phyloP scores from a whole-genome alignment of 2,797 vertebrate species.

The Otolemur crassicaudatus region DNA sequence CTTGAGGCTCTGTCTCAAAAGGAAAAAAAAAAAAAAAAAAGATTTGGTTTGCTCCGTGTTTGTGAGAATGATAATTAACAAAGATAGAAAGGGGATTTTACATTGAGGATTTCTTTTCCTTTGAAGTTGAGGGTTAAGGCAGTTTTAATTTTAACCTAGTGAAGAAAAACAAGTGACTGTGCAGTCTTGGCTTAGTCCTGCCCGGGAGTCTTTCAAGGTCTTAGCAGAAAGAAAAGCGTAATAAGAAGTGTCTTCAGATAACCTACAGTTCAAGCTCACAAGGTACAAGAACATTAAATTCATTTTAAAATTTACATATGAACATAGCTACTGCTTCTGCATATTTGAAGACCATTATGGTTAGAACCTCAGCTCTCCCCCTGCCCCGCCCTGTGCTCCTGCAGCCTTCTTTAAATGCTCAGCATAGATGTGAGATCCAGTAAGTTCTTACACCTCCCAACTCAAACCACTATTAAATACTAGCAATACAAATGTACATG shows the following conservation, averaged over 20 bases:
- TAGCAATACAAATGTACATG: background rate
- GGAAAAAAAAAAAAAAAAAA: too few relatives aligned
- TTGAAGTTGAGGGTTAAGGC: background rate
- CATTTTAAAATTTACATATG: background rate
- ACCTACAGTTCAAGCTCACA: background rate
- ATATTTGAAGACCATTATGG: background rate
- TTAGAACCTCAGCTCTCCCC: background rate
- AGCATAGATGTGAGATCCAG: background rate
- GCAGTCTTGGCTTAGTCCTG: background rate
- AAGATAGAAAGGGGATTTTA: background rate
- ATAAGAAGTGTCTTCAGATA: background rate
- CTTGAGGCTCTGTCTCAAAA: too few relatives aligned
- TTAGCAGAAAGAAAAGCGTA: background rate
- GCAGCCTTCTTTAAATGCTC: background rate
- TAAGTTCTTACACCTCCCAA: background rate
- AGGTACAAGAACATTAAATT: background rate
- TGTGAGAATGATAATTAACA: background rate
- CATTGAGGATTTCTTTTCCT: slow-evolving; percentile 16
- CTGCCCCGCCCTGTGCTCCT: background rate
- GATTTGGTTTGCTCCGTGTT: background rate
- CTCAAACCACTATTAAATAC: background rate
- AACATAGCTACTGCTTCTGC: background rate
- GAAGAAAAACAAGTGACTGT: background rate
- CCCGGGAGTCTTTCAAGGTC: background rate
- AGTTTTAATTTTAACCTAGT: slow-evolving; percentile 32